Conservation (phyloP, 2,888 invertebrate species). For the Drosophila yooni region DNA sequence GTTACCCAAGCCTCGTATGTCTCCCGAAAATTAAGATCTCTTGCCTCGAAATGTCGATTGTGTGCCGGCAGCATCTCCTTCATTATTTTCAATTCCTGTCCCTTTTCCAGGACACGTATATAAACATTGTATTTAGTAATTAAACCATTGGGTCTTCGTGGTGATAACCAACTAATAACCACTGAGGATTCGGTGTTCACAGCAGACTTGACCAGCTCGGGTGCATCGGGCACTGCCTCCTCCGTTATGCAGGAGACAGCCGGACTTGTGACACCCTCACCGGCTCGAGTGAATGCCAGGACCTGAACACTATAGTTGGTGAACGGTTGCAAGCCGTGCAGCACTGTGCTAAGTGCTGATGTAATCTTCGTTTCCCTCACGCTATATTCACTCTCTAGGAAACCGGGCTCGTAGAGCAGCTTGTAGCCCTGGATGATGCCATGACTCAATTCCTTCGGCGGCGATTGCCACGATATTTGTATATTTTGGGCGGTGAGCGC, state of each 20-base stretch:
- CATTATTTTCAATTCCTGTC: slow-evolving; percentile 86
- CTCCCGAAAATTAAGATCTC: slow-evolving; percentile 86
- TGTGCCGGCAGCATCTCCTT: slow-evolving; percentile 85
- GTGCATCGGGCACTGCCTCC: slow-evolving; percentile 87
- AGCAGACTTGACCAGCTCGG: slow-evolving; percentile 88
- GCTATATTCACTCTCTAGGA: slow-evolving; percentile 82
- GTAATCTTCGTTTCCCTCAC: slow-evolving; percentile 86
- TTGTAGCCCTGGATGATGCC: slow-evolving; percentile 92
- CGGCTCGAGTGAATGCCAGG: slow-evolving; percentile 87
- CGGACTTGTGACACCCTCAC: slow-evolving; percentile 87
- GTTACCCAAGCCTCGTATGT: slow-evolving; percentile 88
- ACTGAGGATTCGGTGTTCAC: slow-evolving; percentile 87
- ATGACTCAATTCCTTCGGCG: slow-evolving; percentile 88
- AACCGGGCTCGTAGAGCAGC: slow-evolving; percentile 88
- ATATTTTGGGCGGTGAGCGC: slow-evolving; percentile 90
- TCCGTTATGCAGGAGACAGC: slow-evolving; percentile 87
- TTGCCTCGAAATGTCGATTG: slow-evolving; percentile 86
- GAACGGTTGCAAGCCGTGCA: slow-evolving; percentile 87
- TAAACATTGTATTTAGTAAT: slow-evolving; percentile 88
- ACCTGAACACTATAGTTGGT: slow-evolving; percentile 89
- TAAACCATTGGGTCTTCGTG: slow-evolving; percentile 87
- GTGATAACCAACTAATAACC: slow-evolving; percentile 89
- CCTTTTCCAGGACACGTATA: slow-evolving; percentile 86
- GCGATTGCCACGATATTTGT: slow-evolving; percentile 90
- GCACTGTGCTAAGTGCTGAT: slow-evolving; percentile 86